Percentiles rank a stretch among this genome's conserved stretches.
phyloP scores from a whole-genome alignment of 1,140 invertebrate species.

The Thaumatotibia leucotreta region DNA sequence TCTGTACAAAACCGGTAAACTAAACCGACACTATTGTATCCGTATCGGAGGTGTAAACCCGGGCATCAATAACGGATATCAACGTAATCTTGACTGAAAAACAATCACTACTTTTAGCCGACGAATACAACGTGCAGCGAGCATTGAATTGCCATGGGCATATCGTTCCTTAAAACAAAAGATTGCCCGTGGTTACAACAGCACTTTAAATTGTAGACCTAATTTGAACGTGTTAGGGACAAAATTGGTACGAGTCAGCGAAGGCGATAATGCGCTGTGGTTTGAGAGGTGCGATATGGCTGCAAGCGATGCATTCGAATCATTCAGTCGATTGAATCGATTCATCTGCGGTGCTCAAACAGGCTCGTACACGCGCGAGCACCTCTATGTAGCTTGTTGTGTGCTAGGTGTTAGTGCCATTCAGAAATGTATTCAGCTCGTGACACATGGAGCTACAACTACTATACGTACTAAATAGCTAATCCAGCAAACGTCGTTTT shows the following conservation, averaged over 20 bases:
- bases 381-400: slow-evolving; percentile 18
- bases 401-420: background rate
- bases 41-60: background rate
- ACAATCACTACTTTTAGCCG: background rate
- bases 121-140: background rate
- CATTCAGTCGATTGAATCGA: slow-evolving; percentile 49
- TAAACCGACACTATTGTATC: no score
- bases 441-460: background rate
- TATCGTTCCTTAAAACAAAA: background rate
- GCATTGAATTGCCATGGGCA: background rate
- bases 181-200: background rate
- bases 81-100: background rate
- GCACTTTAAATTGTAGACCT: background rate
- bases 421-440: background rate
- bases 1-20: no score
- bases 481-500: no score
- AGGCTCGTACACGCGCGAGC: slow-evolving; percentile 34
- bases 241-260: background rate
- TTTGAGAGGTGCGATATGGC: slow-evolving; percentile 15
- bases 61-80: background rate
- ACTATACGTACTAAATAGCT: no score
- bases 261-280: background rate
- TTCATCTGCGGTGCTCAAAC: slow-evolving; percentile 41
- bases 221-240: background rate
- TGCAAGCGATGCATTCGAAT: slow-evolving; percentile 37